Evolutionary conservation across 1,140 invertebrate species (phyloP), one percentile per base, ranked within the genome.

Genomic region (Leucophenga varia): DNA sequence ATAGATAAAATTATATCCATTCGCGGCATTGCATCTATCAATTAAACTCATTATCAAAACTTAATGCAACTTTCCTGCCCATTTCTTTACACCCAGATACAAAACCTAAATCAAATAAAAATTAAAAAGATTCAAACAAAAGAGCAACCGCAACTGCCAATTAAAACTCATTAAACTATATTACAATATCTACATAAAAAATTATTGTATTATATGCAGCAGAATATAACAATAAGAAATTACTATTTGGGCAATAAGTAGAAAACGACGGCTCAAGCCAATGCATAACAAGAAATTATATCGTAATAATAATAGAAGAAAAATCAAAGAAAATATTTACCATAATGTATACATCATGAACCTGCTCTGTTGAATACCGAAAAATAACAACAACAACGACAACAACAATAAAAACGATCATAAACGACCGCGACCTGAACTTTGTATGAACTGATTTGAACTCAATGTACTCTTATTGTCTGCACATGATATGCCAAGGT

Each of bases 131-230:
- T n/a, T n/a, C n/a, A n/a, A n/a, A n/a, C n/a, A n/a, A n/a, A n/a
- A n/a, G n/a, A n/a, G 21, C 42, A 32, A 28, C 12, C 28, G 28
- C 21, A 34, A 34, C 4, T 34, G 9, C 64, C 63, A 67, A 67
- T 67, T 67, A 67, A 67, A 68, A 67, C 59, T 67, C 63, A 67
- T 67, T 67, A 67, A 67, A 67, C 54, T 59, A 59, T 64, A n/a
- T 68, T 59, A 67, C 64, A 57, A 65, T 65, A 65, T 65, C n/a
- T n/a, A 59, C 63, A 65, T 67, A 65, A 63, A 63, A 65, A 57
- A 68, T 68, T 56, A n/a, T n/a, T n/a, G n/a, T n/a, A n/a, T n/a
- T 68, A 67, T 59, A 67, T 59, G 39, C 20, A 42, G 48, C 16
- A 46, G 42, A 48, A 50, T n/a, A 34, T 38, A 36, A 52, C 54